Base-by-base conservation (phyloP, 2,797 vertebrate species). In the Erpetoichthys calabaricus region DNA sequence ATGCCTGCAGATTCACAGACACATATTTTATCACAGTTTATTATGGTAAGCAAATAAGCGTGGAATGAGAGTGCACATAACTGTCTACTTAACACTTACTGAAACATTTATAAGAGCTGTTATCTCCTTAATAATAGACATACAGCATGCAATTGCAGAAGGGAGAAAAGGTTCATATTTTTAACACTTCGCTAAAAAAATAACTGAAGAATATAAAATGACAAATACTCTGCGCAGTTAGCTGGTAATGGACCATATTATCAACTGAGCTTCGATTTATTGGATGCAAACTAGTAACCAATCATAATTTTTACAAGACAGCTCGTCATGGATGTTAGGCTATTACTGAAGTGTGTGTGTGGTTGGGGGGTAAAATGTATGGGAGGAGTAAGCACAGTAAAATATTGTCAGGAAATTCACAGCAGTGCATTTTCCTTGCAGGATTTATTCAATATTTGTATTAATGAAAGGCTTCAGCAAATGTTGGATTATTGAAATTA, bases 171-270 rank as follows among this genome's bases (percentile, higher is more conserved):
- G 80, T 82, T 86, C 82, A 84, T 83, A 85, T 86, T 86, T 82
- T 87, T 83, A 86, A 86, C 84, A 86, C 80, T 84, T 86, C 82
- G 84, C 80, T 86, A 87, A 86, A 87, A 51, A 85, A 85, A 81
- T 82, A 81, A 75, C 74, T 77, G 79, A 83, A 79, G 75, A 82
- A 73, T 82, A 80, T 81, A 86, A 86, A 86, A 82, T 86, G 85
- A 86, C 84, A 86, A 86, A 86, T 84, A 86, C 79, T 83, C 80
- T 79, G 74, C 76, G 77, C 81, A 83, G 84, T 85, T 86, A 84
- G 82, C 79, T 83, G 85, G 85, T 88, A 88, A 88, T 87, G 83
- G 86, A 87, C 80, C 84, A 85, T 85, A 84, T 85, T 88, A 87
- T 85, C 83, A 86, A 86, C 79, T 83, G 78, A 79, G 81, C 79